Percentiles rank a stretch among this genome's conserved stretches.
These are phyloP conservation scores for Coccyzus lansbergi DNA, from an alignment of 2,797 vertebrate genomes.

Conservation along the genomic window DNA sequence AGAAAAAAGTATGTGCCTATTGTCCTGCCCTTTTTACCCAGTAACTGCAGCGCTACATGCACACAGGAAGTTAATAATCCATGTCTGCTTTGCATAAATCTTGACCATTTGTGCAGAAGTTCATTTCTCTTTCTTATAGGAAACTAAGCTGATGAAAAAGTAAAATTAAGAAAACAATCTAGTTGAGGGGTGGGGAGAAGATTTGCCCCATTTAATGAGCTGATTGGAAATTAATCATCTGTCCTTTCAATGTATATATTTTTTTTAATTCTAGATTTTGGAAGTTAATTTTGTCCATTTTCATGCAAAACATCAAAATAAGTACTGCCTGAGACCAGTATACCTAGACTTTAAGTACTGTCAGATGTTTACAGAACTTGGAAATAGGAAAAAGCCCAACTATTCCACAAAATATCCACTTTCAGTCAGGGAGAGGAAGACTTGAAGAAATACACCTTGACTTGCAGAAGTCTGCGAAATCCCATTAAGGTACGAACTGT, in stretches of 20 bases:
- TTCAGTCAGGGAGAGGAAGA: slow-evolving; percentile 62
- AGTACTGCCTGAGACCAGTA: not conserved
- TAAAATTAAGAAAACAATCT: not conserved
- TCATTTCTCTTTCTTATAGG: not conserved
- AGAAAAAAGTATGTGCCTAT: not conserved
- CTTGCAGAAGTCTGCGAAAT: slow-evolving; percentile 71
- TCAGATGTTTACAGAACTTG: slow-evolving; percentile 82
- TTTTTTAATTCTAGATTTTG: not conserved
- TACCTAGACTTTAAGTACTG: slow-evolving; percentile 19
- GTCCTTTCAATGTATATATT: not conserved
- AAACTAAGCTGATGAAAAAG: not conserved
- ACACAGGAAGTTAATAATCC: not conserved
- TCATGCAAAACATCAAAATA: not conserved
- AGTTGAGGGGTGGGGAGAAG: not conserved
- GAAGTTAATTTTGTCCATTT: not conserved
- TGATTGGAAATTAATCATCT: not conserved
- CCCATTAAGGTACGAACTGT: slow-evolving; percentile 71
- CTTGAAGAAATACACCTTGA: slow-evolving; percentile 71
- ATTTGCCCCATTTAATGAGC: not conserved
- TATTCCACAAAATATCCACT: slow-evolving; percentile 52
- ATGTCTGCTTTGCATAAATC: not conserved
- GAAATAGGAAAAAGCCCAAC: slow-evolving; percentile 53
- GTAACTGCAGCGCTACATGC: not conserved
- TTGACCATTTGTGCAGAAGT: not conserved
- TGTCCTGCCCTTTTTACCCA: not conserved